Base-by-base conservation (phyloP, 1,140 invertebrate species). In the Rhizoglyphus robini region DNA sequence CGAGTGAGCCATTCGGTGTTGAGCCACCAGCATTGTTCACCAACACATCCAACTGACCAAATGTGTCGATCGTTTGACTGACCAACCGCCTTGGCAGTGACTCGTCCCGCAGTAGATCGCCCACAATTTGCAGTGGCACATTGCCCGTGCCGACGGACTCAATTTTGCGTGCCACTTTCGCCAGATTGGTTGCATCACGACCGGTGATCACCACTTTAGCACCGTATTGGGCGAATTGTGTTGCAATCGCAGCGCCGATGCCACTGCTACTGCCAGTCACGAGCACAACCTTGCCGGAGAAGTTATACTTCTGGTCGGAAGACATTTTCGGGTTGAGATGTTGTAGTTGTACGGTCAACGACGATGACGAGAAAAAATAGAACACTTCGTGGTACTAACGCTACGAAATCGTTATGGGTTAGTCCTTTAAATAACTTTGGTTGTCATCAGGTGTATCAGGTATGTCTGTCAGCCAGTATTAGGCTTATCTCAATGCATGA, bases 131-230 rank as follows among this genome's bases (percentile, higher is more conserved):
- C 27, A 46, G 20, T 29, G 36, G 23, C 29, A 25, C 48, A 51
- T 11, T 8, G 29, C 23, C 48, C 23, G 18, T 51, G 2, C 23
- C 3, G 30, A 23, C 36, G 36, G 36, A n/a, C n/a, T n/a, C 36
- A 41, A 41, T 41, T 41, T 41, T 41, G 36, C 18, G 8, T 3
- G 48, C 66, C 8, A 58, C 63, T 51, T 48, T 47, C 18, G 8
- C 36, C 8, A 67, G 25, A 58, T 68, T 47, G 11, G 13, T 47
- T n/a, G 27, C 20, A 57, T 49, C 38, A n/a, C 66, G 30, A 32
- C 66, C 66, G 27, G 29, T 67, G 47, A 67, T 36, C n/a, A 67
- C 63, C 5, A 67, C 61, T 36, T 65, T 30, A 18, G 38, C 46
- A 27, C 61, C 66, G 18, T 23, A 38, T 31, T 31, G 18, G 18